Evolutionary conservation across 2,113 vertebrate genomes (phyloP), one percentile per base, ranked within the genome.

Genomic region (Brachyistius frenatus): DNA sequence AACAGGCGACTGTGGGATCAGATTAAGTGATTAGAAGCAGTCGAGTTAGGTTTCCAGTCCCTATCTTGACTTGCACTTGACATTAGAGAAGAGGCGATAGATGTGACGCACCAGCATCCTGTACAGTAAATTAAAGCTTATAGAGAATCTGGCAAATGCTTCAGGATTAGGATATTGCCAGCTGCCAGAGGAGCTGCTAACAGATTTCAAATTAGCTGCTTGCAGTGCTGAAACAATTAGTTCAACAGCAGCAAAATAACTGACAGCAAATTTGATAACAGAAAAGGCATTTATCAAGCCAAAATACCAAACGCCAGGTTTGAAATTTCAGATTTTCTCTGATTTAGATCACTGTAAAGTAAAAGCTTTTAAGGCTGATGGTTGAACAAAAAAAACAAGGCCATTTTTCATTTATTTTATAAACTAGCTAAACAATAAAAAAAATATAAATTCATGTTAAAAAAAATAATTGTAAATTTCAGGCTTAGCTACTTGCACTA

Each of bases 11-110:
- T 71, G 58, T 30, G 49, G 16, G 23, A 5, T 52, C 52, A 81
- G 73, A 86, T 81, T 66, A 81, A 36, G 70, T 52, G 35, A 2
- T 15, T 30, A 55, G 11, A 68, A 16, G 70, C 31, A 68, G n/a
- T 31, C 2, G 0, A 53, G 14, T 60, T 32, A 41, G 35, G 39
- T 23, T 23, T 23, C 23, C 23, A 23, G 23, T 23, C 23, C 23
- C 23, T 23, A 23, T 10, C 5, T 57, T 33, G 15, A 14, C 6
- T 33, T 7, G n/a, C 31, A 32, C 39, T 84, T 52, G 9, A 72
- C 33, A 58, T 75, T 50, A 52, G 33, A 79, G 31, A 64, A 41
- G 52, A 6, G 15, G 23, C 6, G 3, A 60, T 7, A 57, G 41
- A 73, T 37, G 0, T 33, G 33, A 57, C 77, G 36, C 13, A 49